These are phyloP conservation scores for Amphimedon queenslandica DNA, from an alignment of 37 sponge, comb jelly and placozoan genomes.

Conservation along the genomic window DNA sequence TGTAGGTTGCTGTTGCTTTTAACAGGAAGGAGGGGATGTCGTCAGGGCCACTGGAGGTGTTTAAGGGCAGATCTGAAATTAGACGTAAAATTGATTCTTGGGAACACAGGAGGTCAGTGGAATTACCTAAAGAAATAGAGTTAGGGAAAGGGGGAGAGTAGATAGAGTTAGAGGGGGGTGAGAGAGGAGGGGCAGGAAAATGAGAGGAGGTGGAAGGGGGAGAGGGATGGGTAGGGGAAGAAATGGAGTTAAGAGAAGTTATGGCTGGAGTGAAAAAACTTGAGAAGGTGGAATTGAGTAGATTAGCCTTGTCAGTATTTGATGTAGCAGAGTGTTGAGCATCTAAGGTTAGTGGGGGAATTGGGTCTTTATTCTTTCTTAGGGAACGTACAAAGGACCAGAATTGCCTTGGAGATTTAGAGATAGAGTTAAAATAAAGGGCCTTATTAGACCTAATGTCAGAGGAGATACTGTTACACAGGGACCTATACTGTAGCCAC, in stretches of 20 bases:
- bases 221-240: too few species aligned
- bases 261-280: too few species aligned
- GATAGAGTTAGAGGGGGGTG: not conserved
- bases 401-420: too few species aligned
- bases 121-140: too few species aligned
- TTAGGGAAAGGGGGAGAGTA: too few species aligned
- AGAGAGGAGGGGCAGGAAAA: too few species aligned
- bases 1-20: not conserved
- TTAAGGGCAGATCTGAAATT: not conserved
- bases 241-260: too few species aligned
- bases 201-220: too few species aligned
- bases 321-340: not conserved
- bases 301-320: not conserved
- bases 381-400: too few species aligned
- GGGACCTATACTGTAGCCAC: too few species aligned
- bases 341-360: not conserved
- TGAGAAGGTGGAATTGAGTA: not conserved
- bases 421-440: not conserved
- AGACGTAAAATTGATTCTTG: not conserved
- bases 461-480: too few species aligned
- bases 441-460: not conserved
- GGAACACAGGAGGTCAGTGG: not conserved
- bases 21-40: constrained; percentile 27
- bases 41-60: constrained; percentile 42
- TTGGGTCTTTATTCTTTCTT: not conserved